Base-by-base conservation (phyloP, 2,888 invertebrate genomes). In the Mythimna loreyi region DNA sequence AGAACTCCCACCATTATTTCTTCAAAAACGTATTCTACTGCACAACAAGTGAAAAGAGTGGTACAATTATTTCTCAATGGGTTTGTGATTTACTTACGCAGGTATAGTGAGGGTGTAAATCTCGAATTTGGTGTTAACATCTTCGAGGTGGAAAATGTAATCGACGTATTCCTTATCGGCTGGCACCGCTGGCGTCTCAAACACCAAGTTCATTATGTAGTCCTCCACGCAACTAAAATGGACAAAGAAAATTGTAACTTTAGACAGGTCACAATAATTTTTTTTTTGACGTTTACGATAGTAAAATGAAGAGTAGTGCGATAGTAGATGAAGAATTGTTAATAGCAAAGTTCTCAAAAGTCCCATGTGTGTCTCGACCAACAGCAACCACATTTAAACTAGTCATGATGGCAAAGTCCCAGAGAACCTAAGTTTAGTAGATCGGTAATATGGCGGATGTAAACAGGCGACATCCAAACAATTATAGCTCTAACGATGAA, bases 161-260 rank as follows among this genome's bases (percentile, higher is more conserved):
- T 94, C 86, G 0, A 96, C 74, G 67, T 94, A 95, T 58, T 92
- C 92, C 16, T 87, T 87, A 65, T 94, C 93, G 0, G 94, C 95
- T 2, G 91, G 90, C 4, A 92, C 85, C 0, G 95, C 95, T 7
- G 95, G 95, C 1, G 93, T 94, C 80, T 96, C 95, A 60, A 93
- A 96, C 30, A 96, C 93, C 65, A 94, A 82, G 72, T 95, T 94
- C 95, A 95, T 93, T 28, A 96, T 94, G 83, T 95, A 95, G 77
- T 96, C 95, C 81, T 96, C 95, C n/a, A 96, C 95, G 69, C 95
- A 96, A 83, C 95, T 95, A 43, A 11, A 56, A 47, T 1, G 1
- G 45, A 40, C 55, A 23, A 58, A 19, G 19, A 40, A 13, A 40
- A 40, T 0, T 19, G 16, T 1, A 45, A 45, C n/a, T n/a, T 45